A percentile compares a stretch with the other conserved stretches of the same genome.
These are phyloP conservation scores for Horisme vitalbata DNA, from an alignment of 2,888 invertebrate species.

Conservation along the genomic window DNA sequence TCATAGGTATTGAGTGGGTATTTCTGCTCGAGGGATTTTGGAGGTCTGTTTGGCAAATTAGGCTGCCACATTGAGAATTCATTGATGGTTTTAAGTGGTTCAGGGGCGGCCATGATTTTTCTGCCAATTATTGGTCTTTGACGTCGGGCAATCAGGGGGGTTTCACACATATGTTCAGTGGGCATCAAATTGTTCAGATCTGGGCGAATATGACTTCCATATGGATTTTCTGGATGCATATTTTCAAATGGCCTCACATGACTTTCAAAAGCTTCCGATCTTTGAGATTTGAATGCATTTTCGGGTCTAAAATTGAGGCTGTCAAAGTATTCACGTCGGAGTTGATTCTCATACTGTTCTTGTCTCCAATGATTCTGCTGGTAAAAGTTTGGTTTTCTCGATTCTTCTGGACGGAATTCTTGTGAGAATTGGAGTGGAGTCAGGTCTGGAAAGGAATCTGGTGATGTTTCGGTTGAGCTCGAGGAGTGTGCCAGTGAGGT, in stretches of 20 bases:
- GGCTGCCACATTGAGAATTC: constrained; percentile 26
- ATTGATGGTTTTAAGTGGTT: constrained; percentile 27
- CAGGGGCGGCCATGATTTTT: constrained; percentile 50
- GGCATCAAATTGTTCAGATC: constrained; percentile 1
- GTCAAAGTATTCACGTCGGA: background rate
- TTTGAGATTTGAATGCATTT: background rate
- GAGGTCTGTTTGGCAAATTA: constrained; percentile 36
- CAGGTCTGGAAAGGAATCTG: constrained; percentile 59
- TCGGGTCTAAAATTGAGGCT: background rate
- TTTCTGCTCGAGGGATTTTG: constrained; percentile 29
- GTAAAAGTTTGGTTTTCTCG: constrained; percentile 17
- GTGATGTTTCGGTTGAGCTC: constrained; percentile 68
- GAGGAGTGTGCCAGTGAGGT: constrained; percentile 55
- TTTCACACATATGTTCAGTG: constrained; percentile 21
- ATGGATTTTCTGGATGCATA: background rate
- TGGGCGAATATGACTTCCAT: background rate
- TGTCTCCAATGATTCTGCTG: constrained; percentile 1
- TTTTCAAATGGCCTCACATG: background rate
- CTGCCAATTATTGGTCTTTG: constrained; percentile 63
- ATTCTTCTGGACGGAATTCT: constrained; percentile 11
- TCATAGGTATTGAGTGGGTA: constrained; percentile 44
- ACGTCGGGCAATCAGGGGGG: constrained; percentile 38
- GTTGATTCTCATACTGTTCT: background rate
- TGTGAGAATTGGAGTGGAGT: constrained; percentile 22
- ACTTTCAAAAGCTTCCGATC: constrained; percentile 1